Conservation (phyloP, 2,113 vertebrate species). For the Puma concolor region DNA sequence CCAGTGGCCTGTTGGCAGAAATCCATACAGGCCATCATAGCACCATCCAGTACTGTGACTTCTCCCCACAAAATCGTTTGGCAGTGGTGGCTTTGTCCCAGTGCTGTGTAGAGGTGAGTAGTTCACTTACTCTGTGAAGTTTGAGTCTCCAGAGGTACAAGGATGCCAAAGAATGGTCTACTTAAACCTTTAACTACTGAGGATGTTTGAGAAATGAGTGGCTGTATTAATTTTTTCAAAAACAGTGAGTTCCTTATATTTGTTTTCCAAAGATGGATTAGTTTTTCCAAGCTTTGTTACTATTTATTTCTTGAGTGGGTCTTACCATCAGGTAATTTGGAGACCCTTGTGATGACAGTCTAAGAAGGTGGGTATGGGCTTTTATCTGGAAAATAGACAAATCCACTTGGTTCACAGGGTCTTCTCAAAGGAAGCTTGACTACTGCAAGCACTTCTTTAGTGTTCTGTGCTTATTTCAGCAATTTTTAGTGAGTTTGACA, state of each 20-base stretch:
- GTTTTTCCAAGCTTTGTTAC: neutral
- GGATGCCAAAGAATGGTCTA: neutral
- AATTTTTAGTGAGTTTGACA: neutral
- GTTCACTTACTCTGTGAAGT: neutral
- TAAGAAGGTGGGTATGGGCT: neutral
- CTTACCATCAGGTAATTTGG: neutral
- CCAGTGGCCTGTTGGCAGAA: slow-evolving; percentile 87
- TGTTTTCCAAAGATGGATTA: neutral
- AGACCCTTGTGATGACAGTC: neutral
- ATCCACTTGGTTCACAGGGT: neutral
- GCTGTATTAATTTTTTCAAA: slow-evolving; percentile 11
- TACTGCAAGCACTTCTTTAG: neutral
- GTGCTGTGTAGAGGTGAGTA: slow-evolving; percentile 94
- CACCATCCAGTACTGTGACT: slow-evolving; percentile 94
- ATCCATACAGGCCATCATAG: slow-evolving; percentile 89
- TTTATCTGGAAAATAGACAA: slow-evolving; percentile 31
- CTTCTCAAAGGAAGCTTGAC: neutral
- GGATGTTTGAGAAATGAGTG: slow-evolving; percentile 17
- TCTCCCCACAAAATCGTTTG: slow-evolving; percentile 91
- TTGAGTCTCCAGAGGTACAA: neutral
- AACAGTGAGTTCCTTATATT: neutral
- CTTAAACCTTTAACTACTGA: neutral
- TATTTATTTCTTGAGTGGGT: neutral
- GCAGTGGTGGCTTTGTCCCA: slow-evolving; percentile 95
- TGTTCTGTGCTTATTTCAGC: neutral